A percentile compares a stretch with the other conserved stretches of the same genome.
These are phyloP conservation scores for Bos javanicus DNA, from an alignment of 2,113 vertebrate genomes.

Conservation along the genomic window DNA sequence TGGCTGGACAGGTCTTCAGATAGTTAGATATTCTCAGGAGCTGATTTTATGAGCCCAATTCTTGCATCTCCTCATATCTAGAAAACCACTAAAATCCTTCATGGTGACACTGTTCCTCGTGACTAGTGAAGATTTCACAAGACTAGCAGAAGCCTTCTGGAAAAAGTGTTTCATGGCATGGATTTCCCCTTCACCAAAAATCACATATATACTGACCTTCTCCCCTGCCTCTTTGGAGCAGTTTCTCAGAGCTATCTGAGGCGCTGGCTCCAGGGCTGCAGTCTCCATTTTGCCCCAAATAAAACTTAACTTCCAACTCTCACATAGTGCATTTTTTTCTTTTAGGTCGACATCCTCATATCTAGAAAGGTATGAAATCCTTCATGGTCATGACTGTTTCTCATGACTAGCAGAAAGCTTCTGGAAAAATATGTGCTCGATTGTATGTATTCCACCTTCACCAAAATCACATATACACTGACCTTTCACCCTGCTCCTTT, in stretches of 20 bases:
- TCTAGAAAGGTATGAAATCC: too few species aligned
- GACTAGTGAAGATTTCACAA: not conserved
- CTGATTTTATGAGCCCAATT: not conserved
- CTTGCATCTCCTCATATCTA: not conserved
- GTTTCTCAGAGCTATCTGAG: not conserved
- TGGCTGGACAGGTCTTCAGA: not conserved
- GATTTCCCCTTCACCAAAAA: not conserved
- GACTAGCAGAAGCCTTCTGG: not conserved
- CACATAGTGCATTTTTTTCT: too few species aligned
- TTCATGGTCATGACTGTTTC: too few species aligned
- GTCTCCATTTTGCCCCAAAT: not conserved
- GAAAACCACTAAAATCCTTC: not conserved
- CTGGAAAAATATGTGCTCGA: too few species aligned
- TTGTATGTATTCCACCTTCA: too few species aligned
- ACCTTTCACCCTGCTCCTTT: too few species aligned
- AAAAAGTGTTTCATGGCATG: not conserved
- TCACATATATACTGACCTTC: not conserved
- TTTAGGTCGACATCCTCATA: too few species aligned
- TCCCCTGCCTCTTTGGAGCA: not conserved
- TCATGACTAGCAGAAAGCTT: too few species aligned
- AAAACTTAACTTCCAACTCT: not conserved
- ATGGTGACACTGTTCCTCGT: not conserved
- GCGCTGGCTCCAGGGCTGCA: not conserved
- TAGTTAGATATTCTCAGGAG: not conserved
- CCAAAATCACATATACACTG: too few species aligned